Base-by-base conservation (phyloP, 2,888 invertebrate genomes). In the Coelogynopora nodosa region DNA sequence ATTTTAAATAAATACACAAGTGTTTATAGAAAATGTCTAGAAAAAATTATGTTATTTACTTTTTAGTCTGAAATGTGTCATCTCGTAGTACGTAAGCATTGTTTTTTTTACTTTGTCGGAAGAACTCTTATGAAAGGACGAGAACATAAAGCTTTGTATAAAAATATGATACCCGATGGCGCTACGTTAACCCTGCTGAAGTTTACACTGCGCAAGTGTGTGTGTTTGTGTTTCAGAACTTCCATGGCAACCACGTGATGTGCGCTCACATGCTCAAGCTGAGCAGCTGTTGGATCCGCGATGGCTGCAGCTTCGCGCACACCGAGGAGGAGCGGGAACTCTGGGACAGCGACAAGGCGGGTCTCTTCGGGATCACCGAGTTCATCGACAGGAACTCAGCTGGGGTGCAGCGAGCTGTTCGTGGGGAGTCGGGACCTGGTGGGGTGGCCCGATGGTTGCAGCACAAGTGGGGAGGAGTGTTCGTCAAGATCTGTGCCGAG, bases 321-420 rank as follows among this genome's bases (percentile, higher is more conserved):
- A 90, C 89, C 87, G 88, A 88, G 0, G 88, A 89, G 10, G 91
- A 91, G 86, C 89, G 89, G 86, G 86, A 27, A 0, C 86, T 91
- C 0, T 91, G 91, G 91, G 90, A 88, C 10, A 49, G 90, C 82
- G 91, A 91, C 82, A 91, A 91, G 87, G 89, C 89, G 84, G 90
- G 89, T 2, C 80, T 85, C 0, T 91, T 90, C 87, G 89, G 89
- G 86, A 89, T 91, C 5, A 89, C 89, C 0, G 90, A 90, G 82
- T 91, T 90, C 84, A 89, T 90, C 30, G 88, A 89, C 81, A 89
- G 90, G 87, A 89, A 90, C 84, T 49, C 49, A 49, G 10, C 5
- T 5, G 49, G 49, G 49, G 49, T 18, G 10, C 49, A 49, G 49
- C 49, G 49, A 13, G 49, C 49, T 18, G 5, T 18, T 13, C 5